phyloP scores from a whole-genome alignment of 2,797 vertebrate species.

The Hypotaenidia philippensis region DNA sequence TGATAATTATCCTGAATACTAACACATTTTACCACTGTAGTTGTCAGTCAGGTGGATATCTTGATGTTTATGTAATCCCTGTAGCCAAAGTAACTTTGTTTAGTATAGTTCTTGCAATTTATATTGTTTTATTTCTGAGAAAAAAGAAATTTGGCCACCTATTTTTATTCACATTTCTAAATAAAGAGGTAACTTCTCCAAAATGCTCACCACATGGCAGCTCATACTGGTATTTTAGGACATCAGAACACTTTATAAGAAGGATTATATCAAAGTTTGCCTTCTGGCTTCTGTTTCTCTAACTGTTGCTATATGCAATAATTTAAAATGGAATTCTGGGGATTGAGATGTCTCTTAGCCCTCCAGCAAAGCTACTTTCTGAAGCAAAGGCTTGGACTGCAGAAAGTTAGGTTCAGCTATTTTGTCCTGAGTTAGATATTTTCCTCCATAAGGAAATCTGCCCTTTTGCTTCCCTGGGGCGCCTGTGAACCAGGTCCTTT shows the following conservation, averaged over 20 bases:
- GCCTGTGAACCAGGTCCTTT: neutral
- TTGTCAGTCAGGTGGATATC: neutral
- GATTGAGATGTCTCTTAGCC: constrained; percentile 22
- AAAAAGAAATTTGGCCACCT: neutral
- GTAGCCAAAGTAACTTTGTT: neutral
- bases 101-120: neutral
- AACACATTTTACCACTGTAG: neutral
- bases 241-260: constrained; percentile 10
- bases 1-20: neutral
- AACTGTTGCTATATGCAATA: constrained; percentile 21
- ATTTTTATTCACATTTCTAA: constrained; percentile 21
- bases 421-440: neutral
- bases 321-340: constrained; percentile 26
- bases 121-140: neutral
- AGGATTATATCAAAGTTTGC: constrained; percentile 32
- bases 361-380: constrained; percentile 26
- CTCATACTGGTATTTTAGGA: constrained; percentile 16
- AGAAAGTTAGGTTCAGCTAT: neutral
- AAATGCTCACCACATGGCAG: neutral
- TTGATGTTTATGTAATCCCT: neutral
- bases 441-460: neutral
- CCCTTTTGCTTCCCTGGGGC: neutral
- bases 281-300: constrained; percentile 23
- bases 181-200: neutral
- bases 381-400: neutral